Conservation (phyloP, 2,113 vertebrate species). For the Tetrax tetrax region DNA sequence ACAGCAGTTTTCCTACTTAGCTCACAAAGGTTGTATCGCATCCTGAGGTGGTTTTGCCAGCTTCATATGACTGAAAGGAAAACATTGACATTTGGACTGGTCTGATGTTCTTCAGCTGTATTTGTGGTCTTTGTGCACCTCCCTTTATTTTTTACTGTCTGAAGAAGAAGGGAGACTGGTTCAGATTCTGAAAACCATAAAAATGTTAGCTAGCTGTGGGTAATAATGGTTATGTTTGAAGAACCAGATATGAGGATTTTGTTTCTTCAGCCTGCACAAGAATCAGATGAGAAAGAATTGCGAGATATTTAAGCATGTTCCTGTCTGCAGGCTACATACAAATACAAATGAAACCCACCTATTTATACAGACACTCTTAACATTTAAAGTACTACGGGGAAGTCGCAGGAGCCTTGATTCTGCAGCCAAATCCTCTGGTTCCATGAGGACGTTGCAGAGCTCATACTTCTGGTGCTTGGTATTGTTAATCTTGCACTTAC, state of each 20-base stretch:
- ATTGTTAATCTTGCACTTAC: neutral
- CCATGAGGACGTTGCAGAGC: neutral
- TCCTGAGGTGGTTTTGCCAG: constrained; percentile 8
- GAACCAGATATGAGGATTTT: neutral
- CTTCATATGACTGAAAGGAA: constrained; percentile 4
- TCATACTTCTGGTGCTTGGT: neutral
- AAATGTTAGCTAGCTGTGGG: neutral
- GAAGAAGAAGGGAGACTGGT: neutral
- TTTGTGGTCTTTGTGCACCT: neutral
- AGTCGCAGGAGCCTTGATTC: neutral
- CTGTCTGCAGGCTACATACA: neutral
- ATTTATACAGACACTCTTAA: neutral
- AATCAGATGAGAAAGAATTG: neutral
- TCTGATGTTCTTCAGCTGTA: neutral
- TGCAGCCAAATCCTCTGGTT: neutral
- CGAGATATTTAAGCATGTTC: neutral
- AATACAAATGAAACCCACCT: neutral
- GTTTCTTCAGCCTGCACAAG: neutral
- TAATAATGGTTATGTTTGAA: neutral
- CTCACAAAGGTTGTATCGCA: neutral
- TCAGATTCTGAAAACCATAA: neutral
- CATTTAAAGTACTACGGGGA: neutral
- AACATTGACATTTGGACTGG: neutral
- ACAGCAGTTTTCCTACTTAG: neutral
- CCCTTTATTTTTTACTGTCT: neutral